Percentiles rank a stretch among this genome's conserved stretches.
Conservation (phyloP, 2,113 vertebrate species). For the Gallinago undulata region DNA sequence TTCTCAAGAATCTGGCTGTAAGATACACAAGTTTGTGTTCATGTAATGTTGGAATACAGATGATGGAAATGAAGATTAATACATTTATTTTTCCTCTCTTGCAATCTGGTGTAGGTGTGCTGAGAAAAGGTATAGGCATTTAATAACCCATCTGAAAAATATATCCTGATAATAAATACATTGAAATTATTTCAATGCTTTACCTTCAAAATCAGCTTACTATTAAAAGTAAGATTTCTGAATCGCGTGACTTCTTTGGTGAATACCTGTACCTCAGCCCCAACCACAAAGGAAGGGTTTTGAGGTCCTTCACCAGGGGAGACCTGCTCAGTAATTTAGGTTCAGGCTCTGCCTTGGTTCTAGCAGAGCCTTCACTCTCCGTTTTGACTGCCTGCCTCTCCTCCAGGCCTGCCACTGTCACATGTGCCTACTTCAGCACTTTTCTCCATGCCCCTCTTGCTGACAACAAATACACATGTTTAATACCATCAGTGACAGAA, state of each 20-base stretch:
- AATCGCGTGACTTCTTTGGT: not conserved
- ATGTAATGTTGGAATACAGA: not conserved
- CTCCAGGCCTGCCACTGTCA: not conserved
- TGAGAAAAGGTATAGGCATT: not conserved
- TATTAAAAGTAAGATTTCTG: not conserved
- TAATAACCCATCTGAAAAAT: not conserved
- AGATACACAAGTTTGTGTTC: not conserved
- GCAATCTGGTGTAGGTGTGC: not conserved
- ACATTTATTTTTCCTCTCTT: not conserved
- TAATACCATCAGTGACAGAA: not conserved
- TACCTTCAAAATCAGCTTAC: not conserved
- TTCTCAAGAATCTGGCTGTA: not conserved
- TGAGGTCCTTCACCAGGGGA: not conserved
- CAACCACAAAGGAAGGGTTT: not conserved
- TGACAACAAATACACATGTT: not conserved
- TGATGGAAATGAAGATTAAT: not conserved
- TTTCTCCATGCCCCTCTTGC: not conserved
- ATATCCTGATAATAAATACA: not conserved
- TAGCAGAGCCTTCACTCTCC: not conserved
- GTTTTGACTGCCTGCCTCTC: not conserved
- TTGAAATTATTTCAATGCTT: not conserved
- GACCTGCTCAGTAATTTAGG: not conserved
- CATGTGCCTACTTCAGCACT: not conserved
- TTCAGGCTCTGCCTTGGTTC: not conserved
- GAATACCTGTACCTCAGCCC: not conserved